phyloP scores from a whole-genome alignment of 2,113 vertebrate species.

The Semicossyphus pulcher region DNA sequence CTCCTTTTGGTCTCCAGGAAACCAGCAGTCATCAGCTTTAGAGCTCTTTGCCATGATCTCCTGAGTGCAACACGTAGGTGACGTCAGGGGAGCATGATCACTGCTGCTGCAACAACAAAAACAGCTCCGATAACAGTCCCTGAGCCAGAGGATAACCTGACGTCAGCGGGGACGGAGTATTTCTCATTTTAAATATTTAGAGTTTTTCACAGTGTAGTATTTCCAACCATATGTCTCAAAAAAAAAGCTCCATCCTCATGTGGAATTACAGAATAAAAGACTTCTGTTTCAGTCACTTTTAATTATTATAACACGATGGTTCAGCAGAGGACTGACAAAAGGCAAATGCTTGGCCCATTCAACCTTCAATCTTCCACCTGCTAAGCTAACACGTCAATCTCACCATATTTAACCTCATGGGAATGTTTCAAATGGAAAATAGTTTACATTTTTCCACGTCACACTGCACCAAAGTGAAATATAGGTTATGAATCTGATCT shows the following conservation, averaged over 20 bases:
- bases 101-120: constrained; percentile 62
- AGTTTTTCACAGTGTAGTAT: not conserved
- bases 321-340: not conserved
- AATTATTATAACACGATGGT: too few relatives aligned
- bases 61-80: constrained; percentile 55
- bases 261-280: too few relatives aligned
- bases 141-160: constrained; percentile 23
- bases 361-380: not conserved
- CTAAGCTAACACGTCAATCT: not conserved
- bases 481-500: not conserved
- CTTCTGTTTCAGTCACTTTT: too few relatives aligned
- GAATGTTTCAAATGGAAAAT: constrained; percentile 2
- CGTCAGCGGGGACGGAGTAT: constrained; percentile 3
- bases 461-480: not conserved
- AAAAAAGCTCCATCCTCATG: not conserved
- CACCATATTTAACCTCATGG: not conserved
- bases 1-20: constrained; percentile 69
- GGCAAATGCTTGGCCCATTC: not conserved
- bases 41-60: constrained; percentile 66
- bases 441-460: not conserved
- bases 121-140: constrained; percentile 69
- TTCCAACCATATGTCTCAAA: too few relatives aligned
- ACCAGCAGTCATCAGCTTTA: constrained; percentile 59
- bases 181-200: not conserved
- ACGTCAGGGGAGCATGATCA: constrained; percentile 68